phyloP scores from a whole-genome alignment of 2,113 vertebrate genomes.

The Pyrgilauda ruficollis region DNA sequence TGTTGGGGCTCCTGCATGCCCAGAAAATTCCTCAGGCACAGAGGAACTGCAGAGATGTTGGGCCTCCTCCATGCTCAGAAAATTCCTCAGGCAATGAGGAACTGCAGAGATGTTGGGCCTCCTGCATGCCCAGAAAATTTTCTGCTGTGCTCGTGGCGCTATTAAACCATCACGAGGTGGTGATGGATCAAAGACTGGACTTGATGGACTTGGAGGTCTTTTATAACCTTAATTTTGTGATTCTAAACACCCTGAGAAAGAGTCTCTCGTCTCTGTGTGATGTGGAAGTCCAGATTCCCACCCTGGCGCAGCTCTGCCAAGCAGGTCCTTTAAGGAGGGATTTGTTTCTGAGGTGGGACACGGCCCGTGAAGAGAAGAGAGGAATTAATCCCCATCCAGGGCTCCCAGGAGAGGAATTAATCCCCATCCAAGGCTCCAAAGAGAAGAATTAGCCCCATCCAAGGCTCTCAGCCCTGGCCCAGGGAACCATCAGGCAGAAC shows the following conservation, averaged over 20 bases:
- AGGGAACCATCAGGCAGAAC: not conserved
- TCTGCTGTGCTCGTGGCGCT: not conserved
- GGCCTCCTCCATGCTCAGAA: too few relatives aligned
- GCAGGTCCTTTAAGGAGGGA: not conserved
- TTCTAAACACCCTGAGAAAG: not conserved
- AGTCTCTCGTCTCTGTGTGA: too few relatives aligned
- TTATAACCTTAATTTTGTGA: not conserved
- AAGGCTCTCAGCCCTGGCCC: not conserved
- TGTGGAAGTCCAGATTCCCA: too few relatives aligned
- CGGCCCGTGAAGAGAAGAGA: not conserved
- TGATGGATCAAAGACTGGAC: not conserved
- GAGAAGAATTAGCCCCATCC: not conserved
- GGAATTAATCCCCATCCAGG: not conserved
- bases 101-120: not conserved
- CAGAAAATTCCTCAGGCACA: not conserved
- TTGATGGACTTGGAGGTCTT: not conserved
- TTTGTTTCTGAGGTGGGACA: not conserved
- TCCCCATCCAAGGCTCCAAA: not conserved
- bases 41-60: not conserved
- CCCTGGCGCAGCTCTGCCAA: not conserved
- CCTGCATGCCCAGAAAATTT: not conserved
- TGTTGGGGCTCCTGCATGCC: rapidly evolving
- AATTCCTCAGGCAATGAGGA: not conserved
- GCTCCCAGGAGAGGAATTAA: not conserved
- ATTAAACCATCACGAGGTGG: not conserved